phyloP scores from a whole-genome alignment of 2,797 vertebrate genomes.

The Enteromius radiatus region DNA sequence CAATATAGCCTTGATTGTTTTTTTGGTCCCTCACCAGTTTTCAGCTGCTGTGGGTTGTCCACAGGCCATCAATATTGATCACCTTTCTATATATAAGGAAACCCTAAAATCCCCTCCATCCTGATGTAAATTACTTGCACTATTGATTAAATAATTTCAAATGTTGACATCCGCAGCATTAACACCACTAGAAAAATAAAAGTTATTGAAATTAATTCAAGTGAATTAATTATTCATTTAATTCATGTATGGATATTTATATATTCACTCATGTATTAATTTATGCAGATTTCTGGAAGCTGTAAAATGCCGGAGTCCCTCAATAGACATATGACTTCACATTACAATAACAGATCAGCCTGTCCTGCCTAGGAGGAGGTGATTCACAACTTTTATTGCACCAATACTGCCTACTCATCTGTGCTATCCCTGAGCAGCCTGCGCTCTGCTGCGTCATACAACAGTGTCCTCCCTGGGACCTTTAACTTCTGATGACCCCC shows the following conservation, averaged over 20 bases:
- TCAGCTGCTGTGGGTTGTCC: neutral
- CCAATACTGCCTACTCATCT: conserved; percentile 29
- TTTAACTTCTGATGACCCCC: conserved; percentile 35
- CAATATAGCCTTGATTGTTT: conserved; percentile 33
- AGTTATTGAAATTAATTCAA: conserved; percentile 14
- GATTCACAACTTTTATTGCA: conserved; percentile 40
- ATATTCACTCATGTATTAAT: conserved; percentile 23
- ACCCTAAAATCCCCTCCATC: neutral
- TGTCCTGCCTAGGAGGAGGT: conserved; percentile 14
- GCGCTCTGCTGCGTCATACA: conserved; percentile 9
- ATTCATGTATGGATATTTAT: conserved; percentile 40
- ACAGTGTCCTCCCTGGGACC: conserved; percentile 47
- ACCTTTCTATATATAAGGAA: neutral
- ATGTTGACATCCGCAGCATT: conserved; percentile 3
- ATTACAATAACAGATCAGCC: conserved; percentile 31
- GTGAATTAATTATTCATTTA: conserved; percentile 28
- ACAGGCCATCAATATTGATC: conserved; percentile 29
- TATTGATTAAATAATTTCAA: conserved; percentile 4
- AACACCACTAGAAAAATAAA: conserved; percentile 7
- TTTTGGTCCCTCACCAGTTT: conserved; percentile 17
- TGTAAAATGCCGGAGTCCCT: conserved; percentile 5
- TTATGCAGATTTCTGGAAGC: conserved; percentile 21
- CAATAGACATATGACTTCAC: conserved; percentile 24
- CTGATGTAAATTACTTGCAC: neutral
- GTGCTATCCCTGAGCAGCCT: neutral